Conservation (phyloP, 1,140 invertebrate genomes). For the Drosophila melanogaster region Release_6_plus_ISO1_MT NT_037436.4:14902001-14902500, state of each 20-base stretch:
- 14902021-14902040: conserved; percentile 55
- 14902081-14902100: conserved; percentile 77
- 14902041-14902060: conserved; percentile 61
- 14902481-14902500: conserved; percentile 8
- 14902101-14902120: conserved; percentile 74
- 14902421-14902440: conserved; percentile 81
- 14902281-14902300: conserved; percentile 64
- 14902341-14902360: conserved; percentile 42
- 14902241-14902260: conserved; percentile 34
- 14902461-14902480: conserved; percentile 23
- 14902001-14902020: conserved; percentile 69
- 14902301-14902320: conserved; percentile 68
- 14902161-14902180: conserved; percentile 15
- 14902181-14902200: conserved; percentile 21
- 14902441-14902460: conserved; percentile 79
- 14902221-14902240: conserved; percentile 74
- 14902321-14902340: conserved; percentile 78
- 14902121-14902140: conserved; percentile 69
- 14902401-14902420: conserved; percentile 54
- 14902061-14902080: conserved; percentile 48
- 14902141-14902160: conserved; percentile 15
- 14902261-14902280: conserved; percentile 58
- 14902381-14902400: conserved; percentile 55
- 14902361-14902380: conserved; percentile 9
- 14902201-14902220: conserved; percentile 71